Percentiles rank a stretch among this genome's conserved stretches.
These are phyloP conservation scores for Cercopithecus mona DNA, from an alignment of 2,113 vertebrate species.

Conservation along the genomic window DNA sequence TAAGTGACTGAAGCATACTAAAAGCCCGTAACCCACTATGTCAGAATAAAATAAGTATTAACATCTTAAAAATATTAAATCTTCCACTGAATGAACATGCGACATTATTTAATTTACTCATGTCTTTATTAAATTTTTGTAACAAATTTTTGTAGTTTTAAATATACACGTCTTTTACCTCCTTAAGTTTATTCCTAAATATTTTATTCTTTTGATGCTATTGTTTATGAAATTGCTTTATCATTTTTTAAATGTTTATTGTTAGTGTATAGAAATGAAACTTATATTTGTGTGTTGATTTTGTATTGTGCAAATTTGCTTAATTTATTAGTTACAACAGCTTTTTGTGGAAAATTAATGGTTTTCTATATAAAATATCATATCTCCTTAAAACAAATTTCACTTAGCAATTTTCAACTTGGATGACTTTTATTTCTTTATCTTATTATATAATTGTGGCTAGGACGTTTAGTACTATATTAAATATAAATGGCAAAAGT, in stretches of 20 bases:
- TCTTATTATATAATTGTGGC: background rate
- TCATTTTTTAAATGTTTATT: background rate
- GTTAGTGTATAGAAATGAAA: background rate
- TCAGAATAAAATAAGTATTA: no score
- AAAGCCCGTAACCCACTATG: no score
- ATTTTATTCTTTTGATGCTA: background rate
- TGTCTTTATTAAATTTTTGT: background rate
- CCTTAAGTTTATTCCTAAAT: background rate
- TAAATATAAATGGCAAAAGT: background rate
- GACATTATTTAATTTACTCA: background rate
- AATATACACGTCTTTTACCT: background rate
- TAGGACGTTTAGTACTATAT: background rate
- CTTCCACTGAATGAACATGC: background rate
- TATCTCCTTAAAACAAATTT: background rate
- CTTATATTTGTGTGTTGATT: no score
- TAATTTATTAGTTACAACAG: background rate
- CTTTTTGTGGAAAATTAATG: background rate
- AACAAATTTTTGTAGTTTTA: background rate
- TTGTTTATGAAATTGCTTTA: background rate
- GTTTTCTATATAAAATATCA: background rate
- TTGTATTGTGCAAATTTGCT: background rate
- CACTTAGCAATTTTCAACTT: background rate
- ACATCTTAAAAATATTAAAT: background rate
- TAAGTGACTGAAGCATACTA: no score
- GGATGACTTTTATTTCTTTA: background rate